phyloP scores from a whole-genome alignment of 2,888 invertebrate species.

The Neoaliturus tenellus region DNA sequence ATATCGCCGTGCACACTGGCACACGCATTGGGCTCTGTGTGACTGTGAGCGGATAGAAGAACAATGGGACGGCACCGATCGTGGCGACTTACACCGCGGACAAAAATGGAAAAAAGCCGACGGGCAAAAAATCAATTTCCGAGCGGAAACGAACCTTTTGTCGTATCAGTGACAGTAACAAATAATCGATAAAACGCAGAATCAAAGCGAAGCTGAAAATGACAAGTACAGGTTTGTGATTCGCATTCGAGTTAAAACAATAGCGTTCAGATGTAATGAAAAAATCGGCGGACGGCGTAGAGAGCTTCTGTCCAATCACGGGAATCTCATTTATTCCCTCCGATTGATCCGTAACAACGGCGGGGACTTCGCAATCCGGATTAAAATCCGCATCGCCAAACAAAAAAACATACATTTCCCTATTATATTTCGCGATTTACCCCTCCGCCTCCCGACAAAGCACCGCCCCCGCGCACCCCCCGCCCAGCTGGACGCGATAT shows the following conservation, averaged over 20 bases:
- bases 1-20: no score
- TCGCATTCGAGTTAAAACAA: constrained; percentile 55
- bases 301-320: constrained; percentile 54
- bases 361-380: constrained; percentile 52
- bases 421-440: constrained; percentile 53
- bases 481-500: background rate
- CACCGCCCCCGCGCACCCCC: background rate
- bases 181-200: constrained; percentile 49
- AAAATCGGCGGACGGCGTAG: constrained; percentile 52
- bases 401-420: constrained; percentile 53
- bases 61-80: background rate
- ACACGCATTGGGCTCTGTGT: no score
- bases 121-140: constrained; percentile 45
- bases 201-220: constrained; percentile 54
- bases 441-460: constrained; percentile 46
- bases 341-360: constrained; percentile 56
- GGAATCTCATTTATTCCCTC: constrained; percentile 57
- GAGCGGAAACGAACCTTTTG: constrained; percentile 49
- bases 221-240: constrained; percentile 55
- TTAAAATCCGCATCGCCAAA: constrained; percentile 53
- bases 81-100: background rate
- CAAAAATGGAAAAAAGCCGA: constrained; percentile 13
- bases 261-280: constrained; percentile 56
- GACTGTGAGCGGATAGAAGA: no score
- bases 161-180: constrained; percentile 51